Evolutionary conservation across 1,140 invertebrate species (phyloP).

Genomic region (Rhopalosiphum padi): DNA sequence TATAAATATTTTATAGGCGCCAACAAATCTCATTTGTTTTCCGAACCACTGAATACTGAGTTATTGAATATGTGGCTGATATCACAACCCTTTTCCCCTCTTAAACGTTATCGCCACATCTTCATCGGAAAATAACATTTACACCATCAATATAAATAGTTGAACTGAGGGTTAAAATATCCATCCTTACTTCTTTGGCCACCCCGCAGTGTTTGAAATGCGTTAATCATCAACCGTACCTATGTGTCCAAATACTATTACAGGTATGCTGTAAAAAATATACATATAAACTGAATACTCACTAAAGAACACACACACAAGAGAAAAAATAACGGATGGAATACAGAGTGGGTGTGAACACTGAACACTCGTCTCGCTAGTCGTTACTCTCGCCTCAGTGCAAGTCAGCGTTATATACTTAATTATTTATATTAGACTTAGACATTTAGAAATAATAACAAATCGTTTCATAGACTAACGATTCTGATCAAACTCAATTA

Average conservation of each 20-base stretch:
- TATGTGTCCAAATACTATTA: neutral
- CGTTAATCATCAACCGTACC: conserved; percentile 10
- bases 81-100: conserved; percentile 1
- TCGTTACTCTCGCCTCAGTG: neutral
- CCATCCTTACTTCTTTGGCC: neutral
- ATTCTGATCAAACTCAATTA: neutral
- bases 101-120: conserved; percentile 14
- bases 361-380: neutral
- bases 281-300: neutral
- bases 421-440: neutral
- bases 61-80: neutral
- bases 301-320: neutral
- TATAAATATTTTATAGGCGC: neutral
- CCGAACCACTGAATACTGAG: neutral
- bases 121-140: neutral
- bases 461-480: neutral
- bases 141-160: conserved; percentile 20
- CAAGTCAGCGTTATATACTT: neutral
- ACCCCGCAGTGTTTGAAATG: conserved; percentile 42
- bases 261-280: neutral
- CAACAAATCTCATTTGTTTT: neutral
- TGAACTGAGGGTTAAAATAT: neutral
- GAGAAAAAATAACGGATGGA: neutral
- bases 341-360: neutral
- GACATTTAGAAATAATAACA: neutral